Percentiles rank a stretch among this genome's conserved stretches.
phyloP scores from a whole-genome alignment of 2,888 invertebrate genomes.

The Synergus japonicus region DNA sequence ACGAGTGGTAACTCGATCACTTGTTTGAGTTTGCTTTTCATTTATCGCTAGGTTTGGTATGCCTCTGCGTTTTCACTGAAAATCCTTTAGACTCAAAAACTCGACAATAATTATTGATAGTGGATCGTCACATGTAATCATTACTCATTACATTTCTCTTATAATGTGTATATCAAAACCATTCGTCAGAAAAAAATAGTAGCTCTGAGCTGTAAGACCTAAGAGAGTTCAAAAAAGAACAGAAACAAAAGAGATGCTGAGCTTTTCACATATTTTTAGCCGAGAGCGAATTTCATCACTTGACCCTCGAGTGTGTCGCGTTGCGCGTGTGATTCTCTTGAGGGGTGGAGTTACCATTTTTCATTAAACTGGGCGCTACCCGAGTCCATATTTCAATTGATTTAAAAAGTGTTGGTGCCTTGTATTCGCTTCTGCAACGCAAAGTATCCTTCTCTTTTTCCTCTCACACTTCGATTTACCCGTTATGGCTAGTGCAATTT shows the following conservation, averaged over 20 bases:
- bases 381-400: slow-evolving; percentile 71
- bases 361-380: slow-evolving; percentile 65
- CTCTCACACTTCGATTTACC: slow-evolving; percentile 31
- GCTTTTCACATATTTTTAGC: slow-evolving; percentile 49
- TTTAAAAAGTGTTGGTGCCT: slow-evolving; percentile 64
- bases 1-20: slow-evolving; percentile 51
- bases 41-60: slow-evolving; percentile 61
- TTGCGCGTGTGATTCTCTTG: slow-evolving; percentile 19
- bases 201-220: neutral
- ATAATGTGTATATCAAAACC: neutral
- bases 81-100: slow-evolving; percentile 40
- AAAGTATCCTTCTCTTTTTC: slow-evolving; percentile 44
- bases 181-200: neutral
- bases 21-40: slow-evolving; percentile 69
- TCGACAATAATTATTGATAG: slow-evolving; percentile 33
- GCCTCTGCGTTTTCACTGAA: slow-evolving; percentile 54
- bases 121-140: slow-evolving; percentile 22
- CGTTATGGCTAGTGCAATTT: slow-evolving; percentile 65
- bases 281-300: slow-evolving; percentile 51
- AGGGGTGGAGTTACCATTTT: slow-evolving; percentile 68
- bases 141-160: slow-evolving; percentile 8
- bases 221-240: neutral
- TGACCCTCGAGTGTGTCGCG: slow-evolving; percentile 42
- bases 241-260: neutral
- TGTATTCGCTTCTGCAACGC: neutral